Evolutionary conservation across 2,797 vertebrate genomes (phyloP), one percentile per base, ranked within the genome.

Genomic region (Halcyon smyrnensis): DNA sequence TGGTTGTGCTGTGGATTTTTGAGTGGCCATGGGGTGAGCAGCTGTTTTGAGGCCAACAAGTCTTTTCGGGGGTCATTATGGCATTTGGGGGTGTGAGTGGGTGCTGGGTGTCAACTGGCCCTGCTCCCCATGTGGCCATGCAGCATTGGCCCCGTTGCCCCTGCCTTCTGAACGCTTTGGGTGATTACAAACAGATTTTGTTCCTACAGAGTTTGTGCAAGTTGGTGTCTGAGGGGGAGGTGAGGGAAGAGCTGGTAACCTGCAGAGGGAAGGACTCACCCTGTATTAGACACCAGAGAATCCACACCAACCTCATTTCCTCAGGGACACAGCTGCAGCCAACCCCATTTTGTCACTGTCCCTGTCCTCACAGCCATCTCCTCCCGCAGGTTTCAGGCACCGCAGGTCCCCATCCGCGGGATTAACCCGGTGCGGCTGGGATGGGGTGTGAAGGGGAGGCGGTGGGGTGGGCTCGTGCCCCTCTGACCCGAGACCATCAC

Each of bases 121-220:
- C 27, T 1, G 1, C 5, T 56, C 12, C 34, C 8, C 11, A 15
- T 2, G 12, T 37, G n/a, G 12, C 32, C 2, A 0, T 15, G 19
- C 27, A 64, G 17, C 0, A 1, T 1, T 54, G 51, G 11, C 57
- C 34, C 74, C 24, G 0, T 39, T 15, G 43, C 32, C 0, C 1
- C 8, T 73, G 7, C n/a, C 7, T 56, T 50, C 56, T 2, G 43
- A 14, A 4, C 1, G 1, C 27, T 78, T 45, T 11, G 53, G 32
- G 57, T 16, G 67, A 24, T 36, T 71, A 51, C 81, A 50, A 17
- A 70, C 27, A 34, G 51, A 53, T 78, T 88, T 83, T 37, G 39
- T 51, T 57, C 21, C 41, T 25, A 4, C 2, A 4, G 25, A 28
- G 56, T 77, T 84, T 32, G 30, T 46, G 43, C 64, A 45, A 17